Evolutionary conservation across 2,797 vertebrate species (phyloP).

Genomic region (Petrocephalus schoutedeni): DNA sequence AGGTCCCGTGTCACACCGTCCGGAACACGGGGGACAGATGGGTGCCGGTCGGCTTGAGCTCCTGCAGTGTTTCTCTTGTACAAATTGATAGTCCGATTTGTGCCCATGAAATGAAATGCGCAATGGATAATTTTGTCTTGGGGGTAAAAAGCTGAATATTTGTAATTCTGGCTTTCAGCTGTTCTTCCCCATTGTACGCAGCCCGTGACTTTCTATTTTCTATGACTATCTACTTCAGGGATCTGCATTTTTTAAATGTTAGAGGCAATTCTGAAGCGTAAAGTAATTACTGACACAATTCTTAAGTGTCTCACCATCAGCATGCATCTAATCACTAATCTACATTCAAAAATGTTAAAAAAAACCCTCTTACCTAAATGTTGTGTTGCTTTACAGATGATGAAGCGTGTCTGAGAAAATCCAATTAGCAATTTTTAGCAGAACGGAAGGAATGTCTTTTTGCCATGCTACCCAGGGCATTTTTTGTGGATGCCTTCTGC

Average conservation of each 20-base stretch:
- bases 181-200: not conserved
- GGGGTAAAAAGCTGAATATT: constrained; percentile 48
- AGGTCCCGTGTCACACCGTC: not conserved
- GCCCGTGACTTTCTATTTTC: not conserved
- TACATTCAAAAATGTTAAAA: constrained; percentile 5
- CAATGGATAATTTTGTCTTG: constrained; percentile 43
- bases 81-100: constrained; percentile 55
- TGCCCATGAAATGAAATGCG: constrained; percentile 37
- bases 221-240: not conserved
- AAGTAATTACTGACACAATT: not conserved
- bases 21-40: not conserved
- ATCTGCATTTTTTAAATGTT: not conserved
- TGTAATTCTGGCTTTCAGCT: constrained; percentile 18
- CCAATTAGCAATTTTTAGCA: constrained; percentile 15
- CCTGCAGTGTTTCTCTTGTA: constrained; percentile 50
- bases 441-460: not conserved
- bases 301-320: not conserved
- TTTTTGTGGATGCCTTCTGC: not conserved
- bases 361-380: not conserved
- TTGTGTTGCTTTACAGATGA: constrained; percentile 18
- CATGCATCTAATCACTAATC: not conserved
- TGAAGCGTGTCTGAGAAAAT: constrained; percentile 5
- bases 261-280: not conserved
- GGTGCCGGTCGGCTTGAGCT: constrained; percentile 30
- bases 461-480: not conserved